These are phyloP conservation scores for Andrena fulva DNA, from an alignment of 2,888 invertebrate genomes.

Conservation along the genomic window DNA sequence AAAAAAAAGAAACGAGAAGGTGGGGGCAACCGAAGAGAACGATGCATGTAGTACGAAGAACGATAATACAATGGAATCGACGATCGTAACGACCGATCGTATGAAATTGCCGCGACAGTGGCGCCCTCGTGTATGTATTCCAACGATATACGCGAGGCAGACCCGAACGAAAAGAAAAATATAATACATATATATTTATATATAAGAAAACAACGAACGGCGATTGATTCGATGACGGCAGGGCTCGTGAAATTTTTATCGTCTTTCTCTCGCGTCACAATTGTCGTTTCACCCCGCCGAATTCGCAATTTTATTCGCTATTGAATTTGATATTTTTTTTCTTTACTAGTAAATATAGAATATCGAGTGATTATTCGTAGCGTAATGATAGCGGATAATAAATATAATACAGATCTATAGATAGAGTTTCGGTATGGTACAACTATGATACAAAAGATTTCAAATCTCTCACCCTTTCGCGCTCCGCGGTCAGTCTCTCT, in stretches of 20 bases:
- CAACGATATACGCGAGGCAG: conserved; percentile 19
- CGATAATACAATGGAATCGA: conserved; percentile 39
- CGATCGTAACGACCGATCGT: conserved; percentile 65
- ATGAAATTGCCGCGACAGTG: conserved; percentile 16
- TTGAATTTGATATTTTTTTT: conserved; percentile 81
- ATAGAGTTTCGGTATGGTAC: conserved; percentile 83
- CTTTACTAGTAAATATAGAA: conserved; percentile 82
- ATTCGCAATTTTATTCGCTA: conserved; percentile 81
- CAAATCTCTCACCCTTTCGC: conserved; percentile 44
- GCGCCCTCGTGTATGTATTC: conserved; percentile 25
- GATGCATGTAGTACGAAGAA: conserved; percentile 14
- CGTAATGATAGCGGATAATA: conserved; percentile 80
- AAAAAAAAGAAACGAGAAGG: conserved; percentile 31
- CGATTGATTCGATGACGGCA: conserved; percentile 42
- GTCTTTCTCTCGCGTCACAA: conserved; percentile 40
- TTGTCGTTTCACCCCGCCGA: conserved; percentile 67
- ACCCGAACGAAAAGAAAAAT: conserved; percentile 52
- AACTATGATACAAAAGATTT: conserved; percentile 82
- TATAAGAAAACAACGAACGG: conserved; percentile 62
- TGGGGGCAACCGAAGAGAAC: conserved; percentile 42
- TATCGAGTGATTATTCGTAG: conserved; percentile 83
- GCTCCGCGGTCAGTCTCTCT: conserved; percentile 68
- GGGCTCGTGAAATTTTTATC: conserved; percentile 41
- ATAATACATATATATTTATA: no score
- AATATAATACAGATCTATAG: conserved; percentile 84